A percentile compares a stretch with the other conserved stretches of the same genome.
These are phyloP conservation scores for Drymonia ruficornis DNA, from an alignment of 2,888 invertebrate genomes.

Conservation along the genomic window DNA sequence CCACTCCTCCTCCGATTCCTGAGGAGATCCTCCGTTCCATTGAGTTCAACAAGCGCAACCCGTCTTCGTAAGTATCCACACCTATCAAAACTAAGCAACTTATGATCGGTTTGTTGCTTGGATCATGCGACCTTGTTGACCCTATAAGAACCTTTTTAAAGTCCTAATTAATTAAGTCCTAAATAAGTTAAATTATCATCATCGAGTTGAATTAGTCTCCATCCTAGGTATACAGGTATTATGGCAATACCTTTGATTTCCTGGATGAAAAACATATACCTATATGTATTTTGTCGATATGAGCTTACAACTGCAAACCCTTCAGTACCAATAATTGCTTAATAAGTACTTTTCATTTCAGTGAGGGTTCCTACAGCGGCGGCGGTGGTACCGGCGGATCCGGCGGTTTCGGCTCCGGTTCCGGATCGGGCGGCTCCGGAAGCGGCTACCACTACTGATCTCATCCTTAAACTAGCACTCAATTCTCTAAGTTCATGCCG, in stretches of 20 bases:
- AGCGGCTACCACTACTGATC: slow-evolving; percentile 76
- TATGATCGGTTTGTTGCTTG: too few species aligned
- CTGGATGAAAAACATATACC: too few species aligned
- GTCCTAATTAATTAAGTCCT: too few species aligned
- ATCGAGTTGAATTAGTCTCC: too few species aligned
- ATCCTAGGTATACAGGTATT: too few species aligned
- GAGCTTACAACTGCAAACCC: not conserved
- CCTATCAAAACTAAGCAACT: too few species aligned
- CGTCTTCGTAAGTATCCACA: slow-evolving; percentile 66
- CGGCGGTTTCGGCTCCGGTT: slow-evolving; percentile 44
- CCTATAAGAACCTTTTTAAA: too few species aligned
- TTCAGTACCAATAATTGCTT: not conserved
- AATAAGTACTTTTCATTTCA: slow-evolving; percentile 39
- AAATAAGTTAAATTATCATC: too few species aligned
- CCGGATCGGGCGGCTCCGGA: slow-evolving; percentile 50
- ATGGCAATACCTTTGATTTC: too few species aligned
- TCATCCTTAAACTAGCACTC: slow-evolving; percentile 39
- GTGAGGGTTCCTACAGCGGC: slow-evolving; percentile 73
- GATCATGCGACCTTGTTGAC: too few species aligned
- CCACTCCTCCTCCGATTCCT: slow-evolving; percentile 83
- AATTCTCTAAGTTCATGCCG: slow-evolving; percentile 2
- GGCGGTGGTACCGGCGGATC: slow-evolving; percentile 47
- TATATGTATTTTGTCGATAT: too few species aligned
- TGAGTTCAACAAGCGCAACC: slow-evolving; percentile 77
- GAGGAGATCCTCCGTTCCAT: slow-evolving; percentile 82